Conservation (phyloP, 2,113 vertebrate species). For the Fukomys damarensis region DNA sequence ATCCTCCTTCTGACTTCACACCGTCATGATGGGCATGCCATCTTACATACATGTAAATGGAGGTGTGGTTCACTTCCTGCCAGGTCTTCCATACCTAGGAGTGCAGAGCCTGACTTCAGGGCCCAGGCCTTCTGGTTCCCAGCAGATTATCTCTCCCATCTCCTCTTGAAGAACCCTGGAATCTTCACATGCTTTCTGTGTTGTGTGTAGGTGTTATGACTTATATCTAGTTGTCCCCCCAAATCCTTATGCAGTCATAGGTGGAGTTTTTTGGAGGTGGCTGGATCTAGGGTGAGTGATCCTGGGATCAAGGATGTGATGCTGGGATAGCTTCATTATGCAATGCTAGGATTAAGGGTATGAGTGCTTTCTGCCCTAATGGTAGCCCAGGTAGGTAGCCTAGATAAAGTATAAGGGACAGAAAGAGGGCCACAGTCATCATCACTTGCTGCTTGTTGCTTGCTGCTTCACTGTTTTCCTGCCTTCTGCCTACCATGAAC, state of each 20-base stretch:
- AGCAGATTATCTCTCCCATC: background rate
- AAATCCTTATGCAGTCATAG: too few species aligned
- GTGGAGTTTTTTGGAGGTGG: background rate
- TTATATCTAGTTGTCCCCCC: background rate
- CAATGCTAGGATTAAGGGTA: background rate
- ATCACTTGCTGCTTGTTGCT: background rate
- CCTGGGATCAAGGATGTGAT: background rate
- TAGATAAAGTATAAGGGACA: background rate
- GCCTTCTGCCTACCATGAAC: background rate
- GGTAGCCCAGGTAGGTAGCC: too few species aligned
- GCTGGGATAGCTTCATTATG: background rate
- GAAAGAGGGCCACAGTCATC: background rate
- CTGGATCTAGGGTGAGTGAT: background rate
- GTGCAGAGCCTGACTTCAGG: background rate
- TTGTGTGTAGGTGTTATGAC: background rate
- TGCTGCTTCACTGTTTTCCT: background rate
- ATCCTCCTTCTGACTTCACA: background rate
- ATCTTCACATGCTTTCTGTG: background rate
- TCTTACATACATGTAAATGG: background rate
- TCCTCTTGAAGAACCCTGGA: background rate
- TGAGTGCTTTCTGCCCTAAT: too few species aligned
- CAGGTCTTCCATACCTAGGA: background rate
- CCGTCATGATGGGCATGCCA: fast-evolving
- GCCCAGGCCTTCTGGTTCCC: too few species aligned
- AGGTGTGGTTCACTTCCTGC: background rate